These are phyloP conservation scores for Egretta garzetta DNA, from an alignment of 2,113 vertebrate species.

Conservation along the genomic window DNA sequence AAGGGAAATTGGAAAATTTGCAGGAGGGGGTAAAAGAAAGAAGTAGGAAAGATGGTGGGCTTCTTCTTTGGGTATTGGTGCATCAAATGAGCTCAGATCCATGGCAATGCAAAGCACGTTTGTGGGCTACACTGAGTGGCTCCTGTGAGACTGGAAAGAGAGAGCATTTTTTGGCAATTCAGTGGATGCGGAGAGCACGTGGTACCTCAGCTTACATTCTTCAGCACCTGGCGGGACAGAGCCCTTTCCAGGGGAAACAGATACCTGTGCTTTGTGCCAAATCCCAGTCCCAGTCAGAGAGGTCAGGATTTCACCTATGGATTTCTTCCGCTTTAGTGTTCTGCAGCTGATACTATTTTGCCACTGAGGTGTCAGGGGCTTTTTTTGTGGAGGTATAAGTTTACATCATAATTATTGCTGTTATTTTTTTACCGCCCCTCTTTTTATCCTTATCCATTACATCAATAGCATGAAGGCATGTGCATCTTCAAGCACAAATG, in stretches of 20 bases:
- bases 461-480: background rate
- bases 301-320: background rate
- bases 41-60: background rate
- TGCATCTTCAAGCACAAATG: background rate
- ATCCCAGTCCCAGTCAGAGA: background rate
- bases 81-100: background rate
- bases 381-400: background rate
- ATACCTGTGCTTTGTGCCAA: background rate
- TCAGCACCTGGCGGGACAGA: background rate
- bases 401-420: background rate
- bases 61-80: background rate
- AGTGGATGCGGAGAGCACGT: accelerated
- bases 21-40: background rate
- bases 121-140: background rate
- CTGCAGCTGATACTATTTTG: background rate
- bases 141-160: background rate
- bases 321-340: background rate
- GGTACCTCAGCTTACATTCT: background rate
- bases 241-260: background rate
- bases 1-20: background rate
- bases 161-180: background rate
- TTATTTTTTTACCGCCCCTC: background rate
- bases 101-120: background rate
- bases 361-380: background rate
- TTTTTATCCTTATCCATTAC: background rate